These are phyloP conservation scores for Grammomys surdaster DNA, from an alignment of 2,113 vertebrate genomes.

Conservation along the genomic window DNA sequence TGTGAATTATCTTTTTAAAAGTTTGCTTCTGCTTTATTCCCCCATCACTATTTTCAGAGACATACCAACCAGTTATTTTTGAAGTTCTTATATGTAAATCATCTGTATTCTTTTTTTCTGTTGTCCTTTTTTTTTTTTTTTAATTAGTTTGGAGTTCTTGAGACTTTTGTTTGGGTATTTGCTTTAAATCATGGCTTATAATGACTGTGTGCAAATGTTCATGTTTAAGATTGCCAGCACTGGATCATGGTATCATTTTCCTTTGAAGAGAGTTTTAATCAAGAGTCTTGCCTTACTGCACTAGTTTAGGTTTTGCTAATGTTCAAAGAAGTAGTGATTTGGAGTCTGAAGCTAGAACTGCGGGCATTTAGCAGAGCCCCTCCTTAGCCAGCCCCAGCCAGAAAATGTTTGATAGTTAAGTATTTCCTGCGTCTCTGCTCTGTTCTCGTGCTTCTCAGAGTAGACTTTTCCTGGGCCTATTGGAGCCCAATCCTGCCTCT, in stretches of 20 bases:
- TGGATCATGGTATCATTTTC: conserved; percentile 6
- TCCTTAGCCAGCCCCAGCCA: background rate
- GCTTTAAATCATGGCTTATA: conserved; percentile 22
- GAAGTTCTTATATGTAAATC: background rate
- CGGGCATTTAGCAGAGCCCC: background rate
- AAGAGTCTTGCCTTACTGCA: background rate
- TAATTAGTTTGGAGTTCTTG: background rate
- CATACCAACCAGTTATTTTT: conserved; percentile 27
- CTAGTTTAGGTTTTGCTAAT: background rate
- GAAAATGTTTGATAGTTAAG: background rate
- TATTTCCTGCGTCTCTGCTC: background rate
- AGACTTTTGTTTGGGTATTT: background rate
- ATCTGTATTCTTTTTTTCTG: background rate
- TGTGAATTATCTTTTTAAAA: conserved; percentile 16
- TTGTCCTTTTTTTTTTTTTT: background rate
- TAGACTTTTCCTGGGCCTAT: conserved; percentile 19
- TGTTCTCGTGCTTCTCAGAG: background rate
- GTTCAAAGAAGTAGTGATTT: background rate
- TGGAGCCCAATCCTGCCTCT: conserved; percentile 18
- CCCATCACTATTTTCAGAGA: background rate
- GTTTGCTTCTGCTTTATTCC: conserved; percentile 5
- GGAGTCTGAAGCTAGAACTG: background rate
- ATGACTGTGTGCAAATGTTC: background rate
- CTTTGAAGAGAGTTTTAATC: conserved; percentile 47
- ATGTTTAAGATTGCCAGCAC: background rate